Evolutionary conservation across 2,113 vertebrate genomes (phyloP).

Genomic region (Panthera leo): DNA sequence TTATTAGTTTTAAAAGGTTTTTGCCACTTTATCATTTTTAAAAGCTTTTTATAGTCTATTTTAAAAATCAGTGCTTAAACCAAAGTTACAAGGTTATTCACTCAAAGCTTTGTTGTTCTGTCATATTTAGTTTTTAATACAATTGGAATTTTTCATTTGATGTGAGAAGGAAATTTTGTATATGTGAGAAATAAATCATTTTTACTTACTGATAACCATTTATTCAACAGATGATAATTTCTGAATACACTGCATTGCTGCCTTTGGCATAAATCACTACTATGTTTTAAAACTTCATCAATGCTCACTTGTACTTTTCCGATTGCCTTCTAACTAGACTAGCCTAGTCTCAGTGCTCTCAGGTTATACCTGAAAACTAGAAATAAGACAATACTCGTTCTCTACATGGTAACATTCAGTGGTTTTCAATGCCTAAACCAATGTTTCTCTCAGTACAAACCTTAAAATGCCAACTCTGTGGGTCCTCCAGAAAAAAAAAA

Average conservation of each 20-base stretch:
- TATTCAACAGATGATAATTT: neutral
- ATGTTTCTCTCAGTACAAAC: neutral
- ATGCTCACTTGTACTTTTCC: neutral
- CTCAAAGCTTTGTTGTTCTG: neutral
- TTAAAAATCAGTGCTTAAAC: neutral
- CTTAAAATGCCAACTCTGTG: neutral
- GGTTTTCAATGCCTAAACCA: neutral
- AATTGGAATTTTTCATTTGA: neutral
- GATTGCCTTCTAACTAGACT: neutral
- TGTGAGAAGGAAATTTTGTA: neutral
- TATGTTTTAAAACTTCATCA: neutral
- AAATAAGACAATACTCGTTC: neutral
- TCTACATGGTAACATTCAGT: neutral
- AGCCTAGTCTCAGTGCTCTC: neutral
- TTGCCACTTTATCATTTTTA: neutral
- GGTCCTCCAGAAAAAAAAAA: neutral
- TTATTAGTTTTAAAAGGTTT: neutral
- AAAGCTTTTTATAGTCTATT: neutral
- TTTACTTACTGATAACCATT: neutral
- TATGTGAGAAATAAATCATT: neutral
- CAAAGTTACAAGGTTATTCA: neutral
- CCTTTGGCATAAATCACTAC: neutral
- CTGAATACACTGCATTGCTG: neutral
- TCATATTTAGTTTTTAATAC: neutral
- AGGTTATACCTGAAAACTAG: neutral